Evolutionary conservation across 2,888 invertebrate species (phyloP).

Genomic region (Drosophila merina): DNA sequence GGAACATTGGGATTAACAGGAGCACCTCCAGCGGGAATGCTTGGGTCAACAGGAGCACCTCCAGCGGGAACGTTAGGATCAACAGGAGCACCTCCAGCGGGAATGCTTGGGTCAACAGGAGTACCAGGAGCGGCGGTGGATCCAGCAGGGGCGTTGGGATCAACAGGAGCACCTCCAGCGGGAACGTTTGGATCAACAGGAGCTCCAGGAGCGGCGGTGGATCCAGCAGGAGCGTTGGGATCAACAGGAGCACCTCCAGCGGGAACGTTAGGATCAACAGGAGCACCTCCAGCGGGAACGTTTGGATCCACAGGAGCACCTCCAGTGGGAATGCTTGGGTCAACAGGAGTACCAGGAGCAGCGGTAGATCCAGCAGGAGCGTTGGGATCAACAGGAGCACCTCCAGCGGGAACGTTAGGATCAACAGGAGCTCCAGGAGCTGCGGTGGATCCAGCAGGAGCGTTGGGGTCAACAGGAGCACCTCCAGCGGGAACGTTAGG

Average conservation of each 20-base stretch:
- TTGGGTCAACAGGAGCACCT: slow-evolving; percentile 7
- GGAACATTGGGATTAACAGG: slow-evolving; percentile 38
- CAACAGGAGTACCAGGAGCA: neutral
- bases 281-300: slow-evolving; percentile 16
- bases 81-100: slow-evolving; percentile 22
- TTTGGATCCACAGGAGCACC: slow-evolving; percentile 24
- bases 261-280: slow-evolving; percentile 26
- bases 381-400: slow-evolving; percentile 33
- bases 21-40: slow-evolving; percentile 19
- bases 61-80: too few relatives aligned
- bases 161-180: slow-evolving; percentile 2
- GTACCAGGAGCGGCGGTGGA: slow-evolving; percentile 14
- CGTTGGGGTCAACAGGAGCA: slow-evolving; percentile 33
- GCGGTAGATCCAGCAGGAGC: slow-evolving; percentile 7
- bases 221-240: slow-evolving; percentile 8
- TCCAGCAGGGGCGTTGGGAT: slow-evolving; percentile 13
- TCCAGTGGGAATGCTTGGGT: slow-evolving; percentile 7
- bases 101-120: slow-evolving; percentile 22
- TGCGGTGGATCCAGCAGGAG: slow-evolving; percentile 3
- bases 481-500: slow-evolving; percentile 11
- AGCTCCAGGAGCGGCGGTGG: too few relatives aligned
- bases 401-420: slow-evolving; percentile 24
- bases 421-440: slow-evolving; percentile 12
- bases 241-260: neutral
- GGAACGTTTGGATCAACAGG: neutral